A percentile compares a stretch with the other conserved stretches of the same genome.
phyloP scores from a whole-genome alignment of 1,140 invertebrate genomes.

The Mercenaria mercenaria region DNA sequence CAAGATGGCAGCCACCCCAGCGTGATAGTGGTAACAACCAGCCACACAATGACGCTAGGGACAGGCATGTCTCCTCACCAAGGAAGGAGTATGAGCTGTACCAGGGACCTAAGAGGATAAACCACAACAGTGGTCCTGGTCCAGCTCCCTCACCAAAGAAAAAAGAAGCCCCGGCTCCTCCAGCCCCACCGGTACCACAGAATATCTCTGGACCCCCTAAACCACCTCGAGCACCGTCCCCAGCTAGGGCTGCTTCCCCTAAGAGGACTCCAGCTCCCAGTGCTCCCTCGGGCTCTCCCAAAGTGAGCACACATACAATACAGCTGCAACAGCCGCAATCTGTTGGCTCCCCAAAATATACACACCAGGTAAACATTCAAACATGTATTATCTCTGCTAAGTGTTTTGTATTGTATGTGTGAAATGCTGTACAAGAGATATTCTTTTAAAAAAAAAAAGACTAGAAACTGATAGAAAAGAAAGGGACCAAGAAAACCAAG shows the following conservation, averaged over 20 bases:
- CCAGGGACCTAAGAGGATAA: conserved; percentile 43
- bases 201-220: conserved; percentile 20
- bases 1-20: conserved; percentile 78
- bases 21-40: conserved; percentile 3
- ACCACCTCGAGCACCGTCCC: conserved; percentile 47
- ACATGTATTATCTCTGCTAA: too few species aligned
- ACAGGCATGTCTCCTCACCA: conserved; percentile 53
- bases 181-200: conserved; percentile 6
- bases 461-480: too few species aligned
- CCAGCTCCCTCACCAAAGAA: conserved; percentile 74
- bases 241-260: conserved; percentile 39
- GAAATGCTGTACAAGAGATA: too few species aligned
- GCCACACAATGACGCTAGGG: conserved; percentile 21
- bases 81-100: conserved; percentile 61
- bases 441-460: too few species aligned
- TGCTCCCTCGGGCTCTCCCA: conserved; percentile 16
- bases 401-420: too few species aligned
- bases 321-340: conserved; percentile 36
- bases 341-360: conserved; percentile 37
- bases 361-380: conserved; percentile 38
- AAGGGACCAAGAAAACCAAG: too few species aligned
- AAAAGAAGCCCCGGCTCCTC: conserved; percentile 66
- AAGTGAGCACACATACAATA: conserved; percentile 35
- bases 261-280: neutral
- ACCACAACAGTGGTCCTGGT: neutral